Conservation (phyloP, 2,113 vertebrate species). For the Psephotus haematonotus region DNA sequence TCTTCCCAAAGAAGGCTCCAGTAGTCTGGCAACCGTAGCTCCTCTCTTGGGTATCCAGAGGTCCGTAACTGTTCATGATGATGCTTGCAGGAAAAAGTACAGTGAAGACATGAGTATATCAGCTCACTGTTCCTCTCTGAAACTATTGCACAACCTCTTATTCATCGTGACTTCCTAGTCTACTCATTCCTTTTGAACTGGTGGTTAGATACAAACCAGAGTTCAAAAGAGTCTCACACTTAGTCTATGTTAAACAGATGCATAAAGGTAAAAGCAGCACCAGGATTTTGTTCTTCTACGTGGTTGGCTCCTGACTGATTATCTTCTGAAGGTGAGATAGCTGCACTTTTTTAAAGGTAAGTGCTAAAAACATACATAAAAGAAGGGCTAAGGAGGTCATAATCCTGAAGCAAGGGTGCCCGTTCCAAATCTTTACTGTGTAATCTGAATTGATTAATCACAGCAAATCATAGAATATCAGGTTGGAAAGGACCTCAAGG, state of each 20-base stretch:
- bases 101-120: neutral
- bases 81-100: neutral
- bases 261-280: neutral
- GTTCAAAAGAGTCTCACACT: neutral
- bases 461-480: neutral
- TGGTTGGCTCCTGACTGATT: neutral
- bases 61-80: neutral
- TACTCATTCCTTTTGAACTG: neutral
- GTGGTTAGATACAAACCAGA: neutral
- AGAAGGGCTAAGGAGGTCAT: rapidly evolving
- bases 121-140: neutral
- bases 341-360: neutral
- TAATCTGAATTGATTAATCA: neutral
- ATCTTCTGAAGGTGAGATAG: neutral
- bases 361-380: neutral
- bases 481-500: neutral
- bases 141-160: neutral
- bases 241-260: neutral
- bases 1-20: rapidly evolving
- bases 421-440: neutral
- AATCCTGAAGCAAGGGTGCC: neutral
- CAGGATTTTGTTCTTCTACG: neutral
- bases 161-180: neutral
- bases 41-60: neutral
- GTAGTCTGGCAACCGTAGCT: neutral